These are phyloP conservation scores for Amazona vittata DNA, from an alignment of 2,113 vertebrate species.

Conservation along the genomic window DNA sequence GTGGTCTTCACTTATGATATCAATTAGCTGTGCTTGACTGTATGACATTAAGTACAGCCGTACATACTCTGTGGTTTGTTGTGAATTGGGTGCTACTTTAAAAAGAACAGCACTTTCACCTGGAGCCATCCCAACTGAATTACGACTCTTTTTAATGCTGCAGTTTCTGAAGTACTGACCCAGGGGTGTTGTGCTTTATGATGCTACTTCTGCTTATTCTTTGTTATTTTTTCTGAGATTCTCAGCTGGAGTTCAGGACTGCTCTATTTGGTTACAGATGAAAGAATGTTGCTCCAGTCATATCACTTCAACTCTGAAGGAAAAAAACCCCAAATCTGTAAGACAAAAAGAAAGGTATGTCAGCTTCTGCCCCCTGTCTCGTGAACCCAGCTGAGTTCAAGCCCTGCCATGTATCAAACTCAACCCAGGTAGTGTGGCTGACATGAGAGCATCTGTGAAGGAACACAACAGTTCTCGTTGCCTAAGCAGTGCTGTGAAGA, in stretches of 20 bases:
- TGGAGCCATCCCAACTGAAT: not conserved
- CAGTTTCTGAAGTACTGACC: not conserved
- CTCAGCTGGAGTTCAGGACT: not conserved
- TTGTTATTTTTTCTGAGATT: not conserved
- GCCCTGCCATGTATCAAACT: not conserved
- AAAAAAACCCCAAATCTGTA: not conserved
- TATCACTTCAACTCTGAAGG: not conserved
- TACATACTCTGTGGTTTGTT: not conserved
- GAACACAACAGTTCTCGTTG: not conserved
- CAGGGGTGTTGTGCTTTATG: not conserved
- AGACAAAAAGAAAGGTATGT: not conserved
- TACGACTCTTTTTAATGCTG: not conserved
- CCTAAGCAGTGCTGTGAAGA: not conserved
- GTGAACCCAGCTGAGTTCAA: not conserved
- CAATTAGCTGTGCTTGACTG: not conserved
- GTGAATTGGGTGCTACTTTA: not conserved
- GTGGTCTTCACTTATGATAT: too few species aligned
- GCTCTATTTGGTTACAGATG: not conserved
- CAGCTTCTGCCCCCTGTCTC: not conserved
- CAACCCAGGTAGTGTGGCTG: not conserved
- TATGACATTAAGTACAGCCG: not conserved
- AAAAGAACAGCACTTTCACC: not conserved
- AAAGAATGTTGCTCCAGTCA: not conserved
- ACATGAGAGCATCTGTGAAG: not conserved
- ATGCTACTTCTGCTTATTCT: not conserved